Conservation (phyloP, 2,113 vertebrate genomes). For the Cyanoramphus novaezelandiae region DNA sequence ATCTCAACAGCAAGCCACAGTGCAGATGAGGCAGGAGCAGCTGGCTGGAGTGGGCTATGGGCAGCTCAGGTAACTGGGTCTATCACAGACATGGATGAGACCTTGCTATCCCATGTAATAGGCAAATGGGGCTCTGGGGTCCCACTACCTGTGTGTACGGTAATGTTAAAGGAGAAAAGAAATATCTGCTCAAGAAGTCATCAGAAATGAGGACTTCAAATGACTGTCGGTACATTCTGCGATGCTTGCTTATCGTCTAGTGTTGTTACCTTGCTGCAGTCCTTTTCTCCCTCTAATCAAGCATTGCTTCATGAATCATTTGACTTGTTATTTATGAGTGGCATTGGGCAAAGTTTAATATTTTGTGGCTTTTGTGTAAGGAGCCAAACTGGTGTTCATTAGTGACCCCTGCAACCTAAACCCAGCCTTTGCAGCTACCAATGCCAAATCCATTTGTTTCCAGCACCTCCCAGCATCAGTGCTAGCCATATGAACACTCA, state of each 20-base stretch:
- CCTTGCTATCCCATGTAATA: background rate
- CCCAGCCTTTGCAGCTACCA: background rate
- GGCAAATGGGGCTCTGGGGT: background rate
- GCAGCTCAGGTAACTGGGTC: background rate
- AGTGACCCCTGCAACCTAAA: background rate
- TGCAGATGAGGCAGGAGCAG: background rate
- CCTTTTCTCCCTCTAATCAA: background rate
- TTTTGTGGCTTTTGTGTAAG: background rate
- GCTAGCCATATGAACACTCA: background rate
- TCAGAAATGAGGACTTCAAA: background rate
- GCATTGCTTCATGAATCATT: background rate
- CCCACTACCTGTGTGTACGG: background rate
- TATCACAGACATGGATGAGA: background rate
- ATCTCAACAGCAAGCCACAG: background rate
- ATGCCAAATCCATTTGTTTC: background rate
- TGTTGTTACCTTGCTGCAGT: background rate
- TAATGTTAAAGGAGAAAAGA: background rate
- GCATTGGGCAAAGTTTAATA: background rate
- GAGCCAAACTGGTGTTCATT: background rate
- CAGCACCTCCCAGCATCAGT: background rate
- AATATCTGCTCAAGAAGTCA: background rate
- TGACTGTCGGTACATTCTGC: background rate
- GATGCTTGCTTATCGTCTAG: background rate
- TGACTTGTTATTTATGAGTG: background rate
- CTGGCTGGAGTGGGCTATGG: background rate